Conservation (phyloP, 2,888 invertebrate species). For the Eurois occulta region DNA sequence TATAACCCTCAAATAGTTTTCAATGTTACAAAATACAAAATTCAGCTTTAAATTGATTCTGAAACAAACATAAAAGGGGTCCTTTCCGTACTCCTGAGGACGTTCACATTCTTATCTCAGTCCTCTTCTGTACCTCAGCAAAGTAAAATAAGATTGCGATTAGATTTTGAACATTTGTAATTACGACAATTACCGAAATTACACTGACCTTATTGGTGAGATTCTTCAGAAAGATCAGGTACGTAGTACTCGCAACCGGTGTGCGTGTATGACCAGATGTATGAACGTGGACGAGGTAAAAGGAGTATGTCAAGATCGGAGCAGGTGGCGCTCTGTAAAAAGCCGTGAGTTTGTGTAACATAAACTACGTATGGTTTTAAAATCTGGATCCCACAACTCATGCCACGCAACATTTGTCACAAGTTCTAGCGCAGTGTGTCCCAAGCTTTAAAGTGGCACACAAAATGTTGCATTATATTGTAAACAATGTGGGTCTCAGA, state of each 20-base stretch:
- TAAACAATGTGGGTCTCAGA: slow-evolving; percentile 73
- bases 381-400: neutral
- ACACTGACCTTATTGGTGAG: no score
- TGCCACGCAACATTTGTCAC: neutral
- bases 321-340: no score
- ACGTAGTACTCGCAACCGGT: no score
- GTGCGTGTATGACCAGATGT: no score
- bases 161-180: neutral
- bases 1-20: neutral
- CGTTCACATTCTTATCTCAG: neutral
- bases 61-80: neutral
- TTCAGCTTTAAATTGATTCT: neutral
- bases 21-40: no score
- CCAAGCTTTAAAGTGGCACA: slow-evolving; percentile 67
- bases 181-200: neutral
- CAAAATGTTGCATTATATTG: slow-evolving; percentile 76
- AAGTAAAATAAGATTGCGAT: neutral
- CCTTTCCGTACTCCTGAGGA: neutral
- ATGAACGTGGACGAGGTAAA: no score
- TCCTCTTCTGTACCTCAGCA: neutral
- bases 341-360: no score
- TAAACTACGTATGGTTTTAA: neutral
- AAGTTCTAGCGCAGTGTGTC: slow-evolving; percentile 15
- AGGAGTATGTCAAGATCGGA: no score
- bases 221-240: no score